Percentiles rank a stretch among this genome's conserved stretches.
Conservation (phyloP, 1,140 invertebrate genomes). For the Lasioglossum albipes region DNA sequence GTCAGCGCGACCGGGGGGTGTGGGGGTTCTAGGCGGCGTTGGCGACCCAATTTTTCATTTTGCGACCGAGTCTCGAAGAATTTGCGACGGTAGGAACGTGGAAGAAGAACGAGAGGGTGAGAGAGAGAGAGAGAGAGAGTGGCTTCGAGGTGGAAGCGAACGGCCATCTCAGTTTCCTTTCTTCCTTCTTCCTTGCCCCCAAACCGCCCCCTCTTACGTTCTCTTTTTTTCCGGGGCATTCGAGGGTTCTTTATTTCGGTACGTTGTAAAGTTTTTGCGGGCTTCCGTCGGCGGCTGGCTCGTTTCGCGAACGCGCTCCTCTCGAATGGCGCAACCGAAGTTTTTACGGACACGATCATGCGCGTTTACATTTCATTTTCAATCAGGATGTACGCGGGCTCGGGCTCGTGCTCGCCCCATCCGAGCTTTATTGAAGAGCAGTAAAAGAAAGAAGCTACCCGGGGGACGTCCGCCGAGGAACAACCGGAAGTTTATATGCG, state of each 20-base stretch:
- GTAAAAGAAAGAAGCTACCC: not conserved
- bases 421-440: not conserved
- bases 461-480: not conserved
- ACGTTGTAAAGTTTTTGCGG: constrained; percentile 21
- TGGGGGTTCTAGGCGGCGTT: not conserved
- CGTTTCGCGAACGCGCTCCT: not conserved
- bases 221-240: not conserved
- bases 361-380: constrained; percentile 20
- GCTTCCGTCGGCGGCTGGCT: not conserved
- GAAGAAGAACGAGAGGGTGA: too few species aligned
- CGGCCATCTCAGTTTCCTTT: constrained; percentile 3
- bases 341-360: constrained; percentile 5
- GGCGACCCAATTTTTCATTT: constrained; percentile 43
- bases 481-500: not conserved
- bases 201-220: not conserved
- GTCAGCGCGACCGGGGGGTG: constrained; percentile 6
- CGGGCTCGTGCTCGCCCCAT: too few species aligned
- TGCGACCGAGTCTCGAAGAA: constrained; percentile 29
- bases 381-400: not conserved
- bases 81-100: constrained; percentile 3
- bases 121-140: too few species aligned
- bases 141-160: not conserved
- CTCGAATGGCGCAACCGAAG: not conserved
- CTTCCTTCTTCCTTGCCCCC: not conserved
- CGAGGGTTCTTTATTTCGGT: constrained; percentile 22